Evolutionary conservation across 1,140 invertebrate genomes (phyloP).

Genomic region (Zaprionus lachaisei): DNA sequence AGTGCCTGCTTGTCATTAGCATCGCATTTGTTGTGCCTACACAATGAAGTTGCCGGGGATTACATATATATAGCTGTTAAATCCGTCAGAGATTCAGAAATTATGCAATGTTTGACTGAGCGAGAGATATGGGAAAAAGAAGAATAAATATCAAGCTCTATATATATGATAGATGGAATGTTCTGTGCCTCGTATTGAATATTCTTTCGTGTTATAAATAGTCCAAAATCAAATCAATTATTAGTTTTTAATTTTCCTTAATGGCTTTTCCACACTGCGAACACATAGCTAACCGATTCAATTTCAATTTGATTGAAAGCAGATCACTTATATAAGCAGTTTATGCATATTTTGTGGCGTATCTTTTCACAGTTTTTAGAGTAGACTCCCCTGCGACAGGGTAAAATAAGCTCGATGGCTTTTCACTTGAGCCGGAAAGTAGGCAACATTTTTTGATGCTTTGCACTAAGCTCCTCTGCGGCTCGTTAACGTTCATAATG

Average conservation of each 20-base stretch:
- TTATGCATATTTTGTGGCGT: constrained; percentile 4
- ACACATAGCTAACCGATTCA: not conserved
- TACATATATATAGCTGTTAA: constrained; percentile 1
- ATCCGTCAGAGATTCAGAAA: not conserved
- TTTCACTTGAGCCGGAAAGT: constrained; percentile 13
- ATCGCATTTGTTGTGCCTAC: constrained; percentile 53
- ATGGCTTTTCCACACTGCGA: not conserved
- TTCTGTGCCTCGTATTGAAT: not conserved
- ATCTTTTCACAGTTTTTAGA: not conserved
- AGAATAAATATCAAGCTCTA: not conserved
- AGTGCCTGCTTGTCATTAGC: constrained; percentile 62
- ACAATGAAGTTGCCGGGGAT: constrained; percentile 17
- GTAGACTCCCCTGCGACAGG: not conserved
- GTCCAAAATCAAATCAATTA: not conserved
- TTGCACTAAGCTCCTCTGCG: constrained; percentile 30
- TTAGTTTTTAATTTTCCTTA: constrained; percentile 1
- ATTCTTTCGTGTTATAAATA: not conserved
- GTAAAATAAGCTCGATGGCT: not conserved
- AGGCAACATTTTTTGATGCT: constrained; percentile 31
- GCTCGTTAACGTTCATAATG: constrained; percentile 29
- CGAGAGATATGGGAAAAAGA: not conserved
- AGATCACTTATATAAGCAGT: constrained; percentile 8
- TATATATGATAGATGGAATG: not conserved
- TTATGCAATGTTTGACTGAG: constrained; percentile 8
- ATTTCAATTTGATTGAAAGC: constrained; percentile 12